Percentiles rank a stretch among this genome's conserved stretches.
Evolutionary conservation across 2,113 vertebrate genomes (phyloP).

Genomic region (Plecotus auritus): DNA sequence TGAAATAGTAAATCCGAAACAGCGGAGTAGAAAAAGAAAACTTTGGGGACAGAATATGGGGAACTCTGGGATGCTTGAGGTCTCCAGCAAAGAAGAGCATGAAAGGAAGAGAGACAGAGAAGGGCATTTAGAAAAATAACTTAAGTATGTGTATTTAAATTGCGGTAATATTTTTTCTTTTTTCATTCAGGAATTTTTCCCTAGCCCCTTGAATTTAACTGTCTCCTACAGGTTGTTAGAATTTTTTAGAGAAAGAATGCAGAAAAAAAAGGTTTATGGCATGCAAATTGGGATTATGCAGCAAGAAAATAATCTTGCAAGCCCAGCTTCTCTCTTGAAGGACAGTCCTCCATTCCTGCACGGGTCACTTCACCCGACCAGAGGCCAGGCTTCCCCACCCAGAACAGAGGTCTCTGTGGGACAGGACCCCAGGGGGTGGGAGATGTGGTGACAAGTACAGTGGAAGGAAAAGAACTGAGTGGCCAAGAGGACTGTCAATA

Average conservation of each 20-base stretch:
- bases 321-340: background rate
- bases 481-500: background rate
- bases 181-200: background rate
- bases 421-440: background rate
- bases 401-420: background rate
- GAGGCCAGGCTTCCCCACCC: background rate
- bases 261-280: background rate
- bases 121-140: background rate
- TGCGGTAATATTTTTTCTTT: background rate
- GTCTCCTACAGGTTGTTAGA: background rate
- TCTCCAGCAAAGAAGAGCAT: background rate
- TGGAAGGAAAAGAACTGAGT: background rate
- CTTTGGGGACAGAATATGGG: background rate
- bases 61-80: background rate
- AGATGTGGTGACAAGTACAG: background rate
- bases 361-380: background rate
- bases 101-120: too few species aligned
- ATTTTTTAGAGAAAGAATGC: background rate
- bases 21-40: background rate
- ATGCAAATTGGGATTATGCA: background rate
- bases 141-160: background rate
- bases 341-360: background rate
- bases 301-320: background rate
- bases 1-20: background rate
- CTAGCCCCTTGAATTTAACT: background rate